These are phyloP conservation scores for Semaprochilodus insignis DNA, from an alignment of 2,797 vertebrate genomes.

Conservation along the genomic window DNA sequence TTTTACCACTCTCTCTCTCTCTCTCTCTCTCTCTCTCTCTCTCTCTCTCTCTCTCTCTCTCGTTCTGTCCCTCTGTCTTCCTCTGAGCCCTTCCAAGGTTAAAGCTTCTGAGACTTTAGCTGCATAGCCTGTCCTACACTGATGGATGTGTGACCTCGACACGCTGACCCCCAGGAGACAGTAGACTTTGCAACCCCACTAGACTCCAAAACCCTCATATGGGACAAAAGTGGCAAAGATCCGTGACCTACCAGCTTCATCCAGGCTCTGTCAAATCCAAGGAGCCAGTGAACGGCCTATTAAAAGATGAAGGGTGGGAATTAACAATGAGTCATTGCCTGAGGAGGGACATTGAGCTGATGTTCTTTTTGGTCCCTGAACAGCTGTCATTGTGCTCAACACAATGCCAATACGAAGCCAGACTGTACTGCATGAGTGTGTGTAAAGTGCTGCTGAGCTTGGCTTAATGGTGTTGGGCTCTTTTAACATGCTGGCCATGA, in stretches of 20 bases:
- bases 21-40: neutral
- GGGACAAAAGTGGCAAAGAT: conserved; percentile 1
- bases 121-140: neutral
- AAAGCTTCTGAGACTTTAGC: conserved; percentile 5
- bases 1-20: neutral
- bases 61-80: conserved; percentile 3
- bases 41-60: neutral
- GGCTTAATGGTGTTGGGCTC: neutral
- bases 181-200: neutral
- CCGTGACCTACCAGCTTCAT: conserved; percentile 25
- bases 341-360: conserved; percentile 17
- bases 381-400: conserved; percentile 62
- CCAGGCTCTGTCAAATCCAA: conserved; percentile 11
- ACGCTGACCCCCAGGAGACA: neutral
- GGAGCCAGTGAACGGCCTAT: conserved; percentile 20
- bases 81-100: conserved; percentile 17
- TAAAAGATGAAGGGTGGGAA: conserved; percentile 54
- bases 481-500: conserved; percentile 7
- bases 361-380: conserved; percentile 44
- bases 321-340: conserved; percentile 23
- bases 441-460: neutral
- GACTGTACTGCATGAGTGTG: conserved; percentile 6
- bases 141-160: conserved; percentile 37
- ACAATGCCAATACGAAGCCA: conserved; percentile 24
- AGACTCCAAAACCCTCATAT: neutral